Evolutionary conservation across 2,888 invertebrate species (phyloP), one percentile per base, ranked within the genome.

Genomic region (Agrotis segetum): DNA sequence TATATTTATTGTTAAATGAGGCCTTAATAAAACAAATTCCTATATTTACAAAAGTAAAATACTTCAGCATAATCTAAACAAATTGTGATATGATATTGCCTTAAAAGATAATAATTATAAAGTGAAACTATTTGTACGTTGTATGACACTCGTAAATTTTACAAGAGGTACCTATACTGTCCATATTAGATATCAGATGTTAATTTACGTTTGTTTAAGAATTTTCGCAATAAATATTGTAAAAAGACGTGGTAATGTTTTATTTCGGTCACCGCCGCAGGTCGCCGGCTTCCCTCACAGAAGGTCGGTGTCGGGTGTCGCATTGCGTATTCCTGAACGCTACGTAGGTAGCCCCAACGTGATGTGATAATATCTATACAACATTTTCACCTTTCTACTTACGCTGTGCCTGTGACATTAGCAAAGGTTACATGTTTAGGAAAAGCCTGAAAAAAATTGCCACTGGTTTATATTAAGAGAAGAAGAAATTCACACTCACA

Each of bases 21-120:
- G 79, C 80, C 80, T 88, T 83, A 72, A 83, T 64, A 70, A 64
- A 79, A 68, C 52, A 81, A 87, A 76, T 74, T 79, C 65, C 75
- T 87, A 83, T 85, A 74, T 86, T 78, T 74, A 82, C 62, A 83
- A 72, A 68, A 67, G 24, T 74, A 65, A 73, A 80, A 69, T 74
- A 77, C 78, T 86, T 77, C 81, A 81, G 62, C 69, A 81, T 84
- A 74, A 84, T 86, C 71, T 79, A 71, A 77, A 87, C 67, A 71
- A 84, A 88, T 88, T 94, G 95, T 95, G 95, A 95, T 95, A 95
- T 91, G 75, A 91, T 90, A 92, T 92, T 94, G 93, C 94, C 95
- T 94, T 94, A 79, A 69, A 84, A 74, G 79, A 79, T 70, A 79
- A 78, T 79, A n/a, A n/a, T n/a, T n/a, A 75, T 82, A 82, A 78